phyloP scores from a whole-genome alignment of 2,113 vertebrate genomes.

The Martes martes region DNA sequence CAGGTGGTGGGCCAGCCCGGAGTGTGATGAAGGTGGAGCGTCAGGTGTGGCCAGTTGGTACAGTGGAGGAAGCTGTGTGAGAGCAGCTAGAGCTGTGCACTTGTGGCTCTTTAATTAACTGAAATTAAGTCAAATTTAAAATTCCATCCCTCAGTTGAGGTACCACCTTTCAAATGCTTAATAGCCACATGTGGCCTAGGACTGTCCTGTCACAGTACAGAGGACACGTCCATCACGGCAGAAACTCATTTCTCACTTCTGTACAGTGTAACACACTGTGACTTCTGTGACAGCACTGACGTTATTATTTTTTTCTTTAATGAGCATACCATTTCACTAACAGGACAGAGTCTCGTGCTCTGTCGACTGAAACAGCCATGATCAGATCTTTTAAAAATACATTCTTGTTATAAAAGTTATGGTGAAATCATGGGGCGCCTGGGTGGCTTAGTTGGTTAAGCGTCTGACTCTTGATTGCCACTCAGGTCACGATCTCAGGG shows the following conservation, averaged over 20 bases:
- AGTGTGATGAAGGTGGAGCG: background rate
- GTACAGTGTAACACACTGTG: background rate
- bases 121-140: background rate
- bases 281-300: background rate
- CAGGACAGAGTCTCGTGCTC: background rate
- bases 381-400: background rate
- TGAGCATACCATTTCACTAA: background rate
- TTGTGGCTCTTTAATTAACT: background rate
- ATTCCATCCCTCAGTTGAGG: background rate
- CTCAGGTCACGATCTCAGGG: background rate
- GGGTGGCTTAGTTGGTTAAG: background rate
- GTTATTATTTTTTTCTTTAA: constrained; percentile 15
- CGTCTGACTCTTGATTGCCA: background rate
- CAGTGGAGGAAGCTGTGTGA: background rate
- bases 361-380: background rate
- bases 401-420: background rate
- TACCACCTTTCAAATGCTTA: background rate
- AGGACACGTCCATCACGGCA: background rate
- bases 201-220: background rate
- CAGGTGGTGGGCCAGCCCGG: background rate
- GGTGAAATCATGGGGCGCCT: background rate
- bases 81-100: background rate
- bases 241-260: background rate
- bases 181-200: background rate
- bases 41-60: background rate